Evolutionary conservation across 2,113 vertebrate genomes (phyloP).

Genomic region (Ptyas mucosa): DNA sequence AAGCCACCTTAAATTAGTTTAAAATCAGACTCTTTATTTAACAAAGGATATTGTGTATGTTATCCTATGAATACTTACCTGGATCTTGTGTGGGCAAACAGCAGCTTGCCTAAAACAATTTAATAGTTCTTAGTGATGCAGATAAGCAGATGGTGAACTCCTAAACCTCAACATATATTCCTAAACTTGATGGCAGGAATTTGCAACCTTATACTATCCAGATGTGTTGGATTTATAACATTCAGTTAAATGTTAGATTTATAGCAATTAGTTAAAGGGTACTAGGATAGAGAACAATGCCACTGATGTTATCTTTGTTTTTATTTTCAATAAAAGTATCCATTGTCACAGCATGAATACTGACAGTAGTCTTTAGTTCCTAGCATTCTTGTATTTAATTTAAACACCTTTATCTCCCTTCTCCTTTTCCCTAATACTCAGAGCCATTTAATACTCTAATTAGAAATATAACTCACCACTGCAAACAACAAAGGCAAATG

Average conservation of each 20-base stretch:
- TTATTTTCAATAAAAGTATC: neutral
- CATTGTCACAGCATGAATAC: neutral
- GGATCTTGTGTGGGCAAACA: neutral
- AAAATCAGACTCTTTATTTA: neutral
- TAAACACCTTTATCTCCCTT: constrained; percentile 9
- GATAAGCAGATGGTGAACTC: neutral
- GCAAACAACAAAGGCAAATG: constrained; percentile 29
- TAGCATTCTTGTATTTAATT: neutral
- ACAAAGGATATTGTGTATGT: neutral
- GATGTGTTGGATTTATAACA: neutral
- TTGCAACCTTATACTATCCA: neutral
- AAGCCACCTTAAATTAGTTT: neutral
- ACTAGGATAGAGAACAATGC: neutral
- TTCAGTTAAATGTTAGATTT: neutral
- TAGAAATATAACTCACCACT: constrained; percentile 44
- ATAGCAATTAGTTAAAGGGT: neutral
- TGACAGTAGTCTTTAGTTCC: neutral
- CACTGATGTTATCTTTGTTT: neutral
- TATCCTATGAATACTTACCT: neutral
- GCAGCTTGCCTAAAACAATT: neutral
- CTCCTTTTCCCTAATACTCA: neutral
- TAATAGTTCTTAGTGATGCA: neutral
- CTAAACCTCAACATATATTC: neutral
- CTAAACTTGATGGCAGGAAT: neutral
- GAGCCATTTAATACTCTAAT: constrained; percentile 24